phyloP scores from a whole-genome alignment of 2,888 invertebrate genomes.

The Lomographa bimaculata region DNA sequence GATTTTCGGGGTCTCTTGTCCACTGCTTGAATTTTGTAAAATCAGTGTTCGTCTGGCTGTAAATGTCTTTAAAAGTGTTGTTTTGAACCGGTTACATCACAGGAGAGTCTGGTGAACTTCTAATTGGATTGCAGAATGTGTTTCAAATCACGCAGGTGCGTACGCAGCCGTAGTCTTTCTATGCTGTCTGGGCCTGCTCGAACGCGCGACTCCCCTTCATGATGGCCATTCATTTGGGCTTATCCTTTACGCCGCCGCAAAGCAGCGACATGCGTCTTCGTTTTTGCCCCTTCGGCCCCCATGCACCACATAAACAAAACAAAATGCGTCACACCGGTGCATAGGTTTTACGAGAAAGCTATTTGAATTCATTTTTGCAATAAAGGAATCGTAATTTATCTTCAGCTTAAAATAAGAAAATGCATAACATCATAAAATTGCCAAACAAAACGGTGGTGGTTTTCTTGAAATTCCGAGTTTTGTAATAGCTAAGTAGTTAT shows the following conservation, averaged over 20 bases:
- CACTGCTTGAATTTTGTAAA: constrained; percentile 68
- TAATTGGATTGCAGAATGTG: constrained; percentile 77
- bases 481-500: too few relatives aligned
- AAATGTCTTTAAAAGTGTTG: constrained; percentile 76
- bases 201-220: constrained; percentile 84
- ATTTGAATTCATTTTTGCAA: constrained; percentile 3
- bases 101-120: constrained; percentile 66
- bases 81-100: constrained; percentile 80
- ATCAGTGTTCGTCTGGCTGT: constrained; percentile 68
- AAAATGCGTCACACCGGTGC: constrained; percentile 54
- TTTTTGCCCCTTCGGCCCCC: constrained; percentile 64
- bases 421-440: too few relatives aligned
- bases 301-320: constrained; percentile 72
- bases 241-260: constrained; percentile 83
- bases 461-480: too few relatives aligned
- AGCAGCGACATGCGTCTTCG: constrained; percentile 79
- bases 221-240: constrained; percentile 82
- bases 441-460: too few relatives aligned
- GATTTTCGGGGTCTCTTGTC: constrained; percentile 76
- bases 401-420: constrained; percentile 5
- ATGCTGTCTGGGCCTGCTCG: constrained; percentile 95
- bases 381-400: too few relatives aligned
- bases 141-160: constrained; percentile 94
- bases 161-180: constrained; percentile 96
- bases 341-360: constrained; percentile 30